Evolutionary conservation across 1,140 invertebrate genomes (phyloP).

Genomic region (Rhagoletis pomonella): DNA sequence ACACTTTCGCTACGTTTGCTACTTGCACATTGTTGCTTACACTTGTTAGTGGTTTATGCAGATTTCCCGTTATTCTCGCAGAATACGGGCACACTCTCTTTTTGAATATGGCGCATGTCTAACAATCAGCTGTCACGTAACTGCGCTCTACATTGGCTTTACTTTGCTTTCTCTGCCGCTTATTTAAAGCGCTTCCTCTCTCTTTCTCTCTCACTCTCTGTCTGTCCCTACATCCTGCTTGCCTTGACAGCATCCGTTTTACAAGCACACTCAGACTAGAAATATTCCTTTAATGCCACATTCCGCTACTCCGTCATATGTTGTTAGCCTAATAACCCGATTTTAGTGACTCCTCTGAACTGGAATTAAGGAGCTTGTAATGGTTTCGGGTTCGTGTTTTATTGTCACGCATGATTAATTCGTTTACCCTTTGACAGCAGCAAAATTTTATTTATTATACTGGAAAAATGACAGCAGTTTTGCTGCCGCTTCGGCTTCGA

Average conservation of each 20-base stretch:
- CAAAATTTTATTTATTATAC: constrained; percentile 12
- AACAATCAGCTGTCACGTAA: background rate
- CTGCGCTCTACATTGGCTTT: too few relatives aligned
- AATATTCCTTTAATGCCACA: background rate
- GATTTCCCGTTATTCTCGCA: constrained; percentile 25
- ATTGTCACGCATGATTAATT: constrained; percentile 52
- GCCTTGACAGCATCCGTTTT: background rate
- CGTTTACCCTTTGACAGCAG: constrained; percentile 37
- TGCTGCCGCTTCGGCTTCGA: background rate
- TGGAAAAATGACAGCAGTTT: background rate
- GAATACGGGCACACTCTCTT: background rate
- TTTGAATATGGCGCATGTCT: background rate
- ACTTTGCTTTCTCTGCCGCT: background rate
- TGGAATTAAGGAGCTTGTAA: constrained; percentile 51
- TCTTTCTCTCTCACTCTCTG: background rate
- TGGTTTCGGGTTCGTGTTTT: constrained; percentile 44
- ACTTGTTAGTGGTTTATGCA: background rate
- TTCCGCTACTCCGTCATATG: background rate
- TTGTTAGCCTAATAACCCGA: constrained; percentile 52
- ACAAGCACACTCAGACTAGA: background rate
- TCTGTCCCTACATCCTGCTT: background rate
- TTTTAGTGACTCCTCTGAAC: constrained; percentile 32
- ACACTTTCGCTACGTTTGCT: constrained; percentile 24
- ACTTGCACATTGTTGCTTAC: background rate
- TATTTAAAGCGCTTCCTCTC: background rate